Conservation (phyloP, 2,888 invertebrate species). For the Leuctra nigra region DNA sequence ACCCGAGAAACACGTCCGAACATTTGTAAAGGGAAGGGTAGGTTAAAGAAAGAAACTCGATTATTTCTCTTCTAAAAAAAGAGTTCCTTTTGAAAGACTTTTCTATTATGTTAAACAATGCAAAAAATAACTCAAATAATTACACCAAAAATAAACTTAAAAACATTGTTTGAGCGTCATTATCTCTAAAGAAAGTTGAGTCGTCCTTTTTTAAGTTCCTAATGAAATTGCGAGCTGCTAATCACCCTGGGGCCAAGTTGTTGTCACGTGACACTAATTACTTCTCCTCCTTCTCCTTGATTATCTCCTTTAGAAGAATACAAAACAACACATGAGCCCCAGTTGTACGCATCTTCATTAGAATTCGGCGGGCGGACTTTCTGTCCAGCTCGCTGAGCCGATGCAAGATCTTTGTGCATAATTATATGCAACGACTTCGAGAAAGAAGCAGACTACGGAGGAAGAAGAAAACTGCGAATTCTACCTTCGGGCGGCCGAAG, state of each 20-base stretch:
- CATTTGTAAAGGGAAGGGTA: not conserved
- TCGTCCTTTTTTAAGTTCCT: conserved; percentile 10
- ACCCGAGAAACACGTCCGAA: not conserved
- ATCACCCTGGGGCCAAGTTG: conserved; percentile 9
- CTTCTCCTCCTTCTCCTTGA: conserved; percentile 6
- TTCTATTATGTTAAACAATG: no score
- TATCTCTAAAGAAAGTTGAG: not conserved
- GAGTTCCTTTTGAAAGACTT: no score
- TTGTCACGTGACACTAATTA: conserved; percentile 21
- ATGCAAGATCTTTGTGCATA: not conserved
- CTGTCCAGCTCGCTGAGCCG: not conserved
- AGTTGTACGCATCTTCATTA: conserved; percentile 21
- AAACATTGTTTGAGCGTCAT: conserved; percentile 10
- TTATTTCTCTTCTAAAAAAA: no score
- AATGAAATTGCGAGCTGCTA: conserved; percentile 14
- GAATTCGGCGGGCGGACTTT: conserved; percentile 2
- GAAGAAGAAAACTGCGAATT: not conserved
- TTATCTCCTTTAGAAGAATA: not conserved
- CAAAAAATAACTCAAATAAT: no score
- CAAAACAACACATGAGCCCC: not conserved
- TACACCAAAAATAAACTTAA: no score
- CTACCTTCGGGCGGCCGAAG: not conserved
- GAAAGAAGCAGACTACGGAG: not conserved
- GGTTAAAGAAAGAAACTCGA: no score
- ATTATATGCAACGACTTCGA: not conserved